Conservation (phyloP, 2,113 vertebrate genomes). For the Astatoreochromis straeleni region DNA sequence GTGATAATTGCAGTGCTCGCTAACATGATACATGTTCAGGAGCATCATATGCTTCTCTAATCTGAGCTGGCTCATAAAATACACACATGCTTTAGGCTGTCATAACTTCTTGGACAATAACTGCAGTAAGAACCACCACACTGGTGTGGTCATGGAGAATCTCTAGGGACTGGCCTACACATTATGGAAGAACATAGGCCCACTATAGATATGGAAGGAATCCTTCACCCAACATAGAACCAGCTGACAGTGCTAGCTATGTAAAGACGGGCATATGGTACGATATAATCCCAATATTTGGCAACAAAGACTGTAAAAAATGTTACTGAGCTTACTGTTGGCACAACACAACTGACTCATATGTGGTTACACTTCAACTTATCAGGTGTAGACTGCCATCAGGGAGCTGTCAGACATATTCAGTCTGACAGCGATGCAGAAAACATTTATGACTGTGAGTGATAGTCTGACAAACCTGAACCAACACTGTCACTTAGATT, state of each 20-base stretch:
- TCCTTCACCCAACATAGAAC: neutral
- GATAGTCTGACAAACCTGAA: neutral
- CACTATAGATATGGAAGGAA: neutral
- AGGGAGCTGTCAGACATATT: neutral
- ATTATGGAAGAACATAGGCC: neutral
- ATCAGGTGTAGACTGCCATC: neutral
- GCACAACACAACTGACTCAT: neutral
- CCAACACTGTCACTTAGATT: neutral
- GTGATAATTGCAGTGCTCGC: constrained; percentile 27
- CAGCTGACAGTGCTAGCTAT: neutral
- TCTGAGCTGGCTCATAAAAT: constrained; percentile 38
- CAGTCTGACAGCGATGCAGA: neutral
- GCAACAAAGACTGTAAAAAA: neutral
- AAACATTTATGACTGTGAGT: neutral
- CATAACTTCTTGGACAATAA: constrained; percentile 17
- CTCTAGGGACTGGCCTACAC: neutral
- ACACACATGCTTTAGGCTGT: constrained; percentile 32
- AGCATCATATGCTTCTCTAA: constrained; percentile 29
- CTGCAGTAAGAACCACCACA: neutral
- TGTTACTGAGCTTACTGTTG: neutral
- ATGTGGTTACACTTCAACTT: neutral
- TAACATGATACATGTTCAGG: constrained; percentile 22
- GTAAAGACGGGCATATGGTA: neutral
- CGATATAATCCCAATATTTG: neutral
- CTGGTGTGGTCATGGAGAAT: constrained; percentile 2